Base-by-base conservation (phyloP, 2,797 vertebrate genomes). In the Centropyge bicolor region DNA sequence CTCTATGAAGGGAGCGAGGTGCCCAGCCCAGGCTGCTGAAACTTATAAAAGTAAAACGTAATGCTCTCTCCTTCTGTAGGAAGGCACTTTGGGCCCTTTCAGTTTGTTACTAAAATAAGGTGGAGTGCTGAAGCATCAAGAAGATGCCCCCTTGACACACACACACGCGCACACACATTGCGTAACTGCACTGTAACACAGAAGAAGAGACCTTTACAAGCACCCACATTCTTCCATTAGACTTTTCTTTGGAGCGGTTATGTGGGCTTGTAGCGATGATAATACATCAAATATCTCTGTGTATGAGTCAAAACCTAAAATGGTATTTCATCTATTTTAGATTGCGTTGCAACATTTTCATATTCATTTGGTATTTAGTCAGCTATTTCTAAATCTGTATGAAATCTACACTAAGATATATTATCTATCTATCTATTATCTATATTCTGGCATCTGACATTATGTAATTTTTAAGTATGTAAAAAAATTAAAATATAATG, bases 191-290 rank as follows among this genome's bases (percentile, higher is more conserved):
- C 59, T 51, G 56, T 49, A 73, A 45, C 73, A 69, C 11, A 73
- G 63, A 80, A 76, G 81, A 70, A 24, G 46, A 74, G 70, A 71
- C 70, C 80, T 77, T 77, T 38, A 74, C 40, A 20, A 36, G 46
- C 80, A 63, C 76, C 85, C 81, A 79, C 76, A 63, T 82, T 67
- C 78, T 57, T 81, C 69, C 68, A 78, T 78, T 64, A 68, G 60
- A 36, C 67, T 60, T 78, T 59, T 78, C 76, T 78, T 56, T 54
- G 1, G 24, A 45, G 19, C 54, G 17, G 40, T 27, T 56, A 60
- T 73, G 84, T 77, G 74, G 76, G 81, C 54, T 70, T 52, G 35
- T 19, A 63, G 67, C n/a, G 20, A 22, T 13, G 59, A 77, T 69
- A 61, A 59, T n/a, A 41, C 45, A 73, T 52, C 36, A 69, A 19